phyloP scores from a whole-genome alignment of 2,113 vertebrate genomes.

The Strix aluco region DNA sequence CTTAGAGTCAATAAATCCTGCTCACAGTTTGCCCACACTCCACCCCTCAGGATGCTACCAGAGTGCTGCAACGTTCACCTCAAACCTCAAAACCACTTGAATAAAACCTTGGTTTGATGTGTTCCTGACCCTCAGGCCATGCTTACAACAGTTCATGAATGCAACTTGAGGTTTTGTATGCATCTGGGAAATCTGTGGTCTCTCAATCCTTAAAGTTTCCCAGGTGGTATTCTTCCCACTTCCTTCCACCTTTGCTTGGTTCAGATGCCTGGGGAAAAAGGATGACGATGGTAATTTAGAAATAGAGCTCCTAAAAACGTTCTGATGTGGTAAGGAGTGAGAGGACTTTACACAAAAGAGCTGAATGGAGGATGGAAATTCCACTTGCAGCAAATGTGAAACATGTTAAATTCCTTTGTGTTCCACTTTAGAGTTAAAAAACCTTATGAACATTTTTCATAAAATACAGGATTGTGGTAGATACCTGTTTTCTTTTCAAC shows the following conservation, averaged over 20 bases:
- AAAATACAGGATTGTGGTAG: background rate
- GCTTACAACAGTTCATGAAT: background rate
- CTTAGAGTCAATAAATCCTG: background rate
- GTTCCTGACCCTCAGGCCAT: slow-evolving; percentile 34
- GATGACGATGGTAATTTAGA: background rate
- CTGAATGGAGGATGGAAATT: background rate
- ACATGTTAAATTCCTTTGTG: background rate
- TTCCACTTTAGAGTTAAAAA: background rate
- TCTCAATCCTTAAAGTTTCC: slow-evolving; percentile 21
- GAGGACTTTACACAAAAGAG: background rate
- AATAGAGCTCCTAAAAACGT: background rate
- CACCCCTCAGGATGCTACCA: background rate
- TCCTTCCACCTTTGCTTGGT: slow-evolving; percentile 28
- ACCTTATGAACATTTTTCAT: background rate
- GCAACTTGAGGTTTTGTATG: background rate
- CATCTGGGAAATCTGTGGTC: slow-evolving; percentile 31
- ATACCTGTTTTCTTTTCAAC: background rate
- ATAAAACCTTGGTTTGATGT: slow-evolving; percentile 17
- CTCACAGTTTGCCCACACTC: background rate
- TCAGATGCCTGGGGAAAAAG: background rate
- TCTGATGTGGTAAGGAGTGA: background rate
- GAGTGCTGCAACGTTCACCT: background rate
- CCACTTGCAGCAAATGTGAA: background rate
- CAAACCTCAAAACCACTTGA: slow-evolving; percentile 61
- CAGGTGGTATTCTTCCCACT: slow-evolving; percentile 30